A percentile compares a stretch with the other conserved stretches of the same genome.
phyloP scores from a whole-genome alignment of 2,113 vertebrate species.

The Tragelaphus scriptus region DNA sequence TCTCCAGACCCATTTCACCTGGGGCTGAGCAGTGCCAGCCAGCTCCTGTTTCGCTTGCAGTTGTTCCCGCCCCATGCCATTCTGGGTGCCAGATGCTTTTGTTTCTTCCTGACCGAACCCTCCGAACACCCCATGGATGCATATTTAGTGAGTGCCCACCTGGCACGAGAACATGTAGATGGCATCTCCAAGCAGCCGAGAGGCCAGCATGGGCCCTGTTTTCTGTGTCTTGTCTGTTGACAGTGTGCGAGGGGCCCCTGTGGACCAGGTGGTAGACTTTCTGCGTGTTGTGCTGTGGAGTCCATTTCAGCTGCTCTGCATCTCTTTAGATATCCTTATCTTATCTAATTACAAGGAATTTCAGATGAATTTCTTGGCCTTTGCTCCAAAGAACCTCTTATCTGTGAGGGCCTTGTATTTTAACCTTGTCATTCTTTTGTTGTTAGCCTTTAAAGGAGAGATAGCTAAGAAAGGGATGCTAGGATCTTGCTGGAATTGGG shows the following conservation, averaged over 20 bases:
- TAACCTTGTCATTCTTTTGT: slow-evolving; percentile 78
- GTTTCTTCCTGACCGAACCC: slow-evolving; percentile 43
- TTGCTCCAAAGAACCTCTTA: slow-evolving; percentile 73
- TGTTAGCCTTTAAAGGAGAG: slow-evolving; percentile 66
- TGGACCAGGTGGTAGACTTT: slow-evolving; percentile 5
- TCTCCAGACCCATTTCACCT: neutral
- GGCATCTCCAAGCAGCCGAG: slow-evolving; percentile 20
- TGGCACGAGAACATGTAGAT: neutral
- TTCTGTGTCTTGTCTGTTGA: slow-evolving; percentile 38
- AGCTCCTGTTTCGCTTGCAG: slow-evolving; percentile 46
- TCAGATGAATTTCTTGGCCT: slow-evolving; percentile 76
- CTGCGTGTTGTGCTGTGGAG: neutral
- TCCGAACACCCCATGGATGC: slow-evolving; percentile 17
- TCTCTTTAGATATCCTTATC: slow-evolving; percentile 73
- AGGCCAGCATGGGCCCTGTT: neutral
- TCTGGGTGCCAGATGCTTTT: slow-evolving; percentile 63
- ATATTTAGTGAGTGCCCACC: slow-evolving; percentile 57
- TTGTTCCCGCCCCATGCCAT: neutral
- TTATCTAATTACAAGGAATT: slow-evolving; percentile 79
- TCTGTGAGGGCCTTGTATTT: slow-evolving; percentile 71
- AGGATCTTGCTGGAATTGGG: slow-evolving; percentile 43
- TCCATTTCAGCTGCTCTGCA: slow-evolving; percentile 30
- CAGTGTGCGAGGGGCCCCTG: neutral
- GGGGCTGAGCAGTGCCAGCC: neutral
- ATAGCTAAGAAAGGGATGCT: slow-evolving; percentile 46